Percentiles rank a stretch among this genome's conserved stretches.
Conservation (phyloP, 2,888 invertebrate genomes). For the Acleris emargana region DNA sequence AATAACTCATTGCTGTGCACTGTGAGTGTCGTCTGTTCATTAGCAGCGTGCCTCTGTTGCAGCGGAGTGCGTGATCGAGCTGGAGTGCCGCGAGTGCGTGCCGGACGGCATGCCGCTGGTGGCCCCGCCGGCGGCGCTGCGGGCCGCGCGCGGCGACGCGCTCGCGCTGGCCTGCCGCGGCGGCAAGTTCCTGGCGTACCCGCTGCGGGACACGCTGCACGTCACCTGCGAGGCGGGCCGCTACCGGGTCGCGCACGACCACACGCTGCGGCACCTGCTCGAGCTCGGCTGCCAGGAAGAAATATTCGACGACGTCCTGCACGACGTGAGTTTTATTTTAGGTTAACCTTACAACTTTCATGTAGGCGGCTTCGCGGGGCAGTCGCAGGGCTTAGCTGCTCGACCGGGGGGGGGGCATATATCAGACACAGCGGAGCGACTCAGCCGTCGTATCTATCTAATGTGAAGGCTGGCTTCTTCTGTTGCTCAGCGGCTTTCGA, state of each 20-base stretch:
- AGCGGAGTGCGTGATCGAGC: slow-evolving; percentile 67
- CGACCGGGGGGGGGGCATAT: too few species aligned
- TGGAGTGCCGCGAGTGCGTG: slow-evolving; percentile 71
- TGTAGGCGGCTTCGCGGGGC: too few species aligned
- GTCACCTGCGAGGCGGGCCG: slow-evolving; percentile 63
- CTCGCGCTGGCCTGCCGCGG: slow-evolving; percentile 63
- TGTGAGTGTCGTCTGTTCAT: background rate
- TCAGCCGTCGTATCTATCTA: too few species aligned
- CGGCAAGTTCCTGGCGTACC: slow-evolving; percentile 64
- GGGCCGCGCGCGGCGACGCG: slow-evolving; percentile 55
- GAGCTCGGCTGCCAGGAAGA: slow-evolving; percentile 76
- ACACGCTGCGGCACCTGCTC: slow-evolving; percentile 55
- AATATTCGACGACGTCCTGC: slow-evolving; percentile 73
- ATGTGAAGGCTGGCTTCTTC: too few species aligned
- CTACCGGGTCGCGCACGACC: slow-evolving; percentile 56
- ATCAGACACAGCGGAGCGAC: too few species aligned
- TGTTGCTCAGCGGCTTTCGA: too few species aligned
- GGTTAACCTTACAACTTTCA: background rate
- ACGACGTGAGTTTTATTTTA: slow-evolving; percentile 50
- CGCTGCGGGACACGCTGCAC: slow-evolving; percentile 50
- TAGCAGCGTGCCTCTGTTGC: background rate
- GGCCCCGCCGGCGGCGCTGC: slow-evolving; percentile 56
- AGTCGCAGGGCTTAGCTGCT: too few species aligned
- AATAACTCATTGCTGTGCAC: too few species aligned
- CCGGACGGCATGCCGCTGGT: slow-evolving; percentile 77